Conservation (phyloP, 2,888 invertebrate genomes). For the Leptopilina myrica region DNA sequence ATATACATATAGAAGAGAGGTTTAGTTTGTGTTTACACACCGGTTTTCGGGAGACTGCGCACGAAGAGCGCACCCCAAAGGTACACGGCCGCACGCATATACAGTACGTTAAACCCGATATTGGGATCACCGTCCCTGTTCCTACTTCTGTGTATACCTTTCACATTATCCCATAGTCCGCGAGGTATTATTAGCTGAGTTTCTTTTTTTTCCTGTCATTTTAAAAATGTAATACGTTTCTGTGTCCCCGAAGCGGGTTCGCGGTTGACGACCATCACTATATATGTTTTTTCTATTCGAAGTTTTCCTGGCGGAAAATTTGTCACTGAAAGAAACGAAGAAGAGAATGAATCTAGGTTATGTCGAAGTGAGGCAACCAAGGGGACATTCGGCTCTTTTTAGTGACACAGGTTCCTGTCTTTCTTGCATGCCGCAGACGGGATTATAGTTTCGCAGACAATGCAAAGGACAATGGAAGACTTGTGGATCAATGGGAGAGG, state of each 20-base stretch:
- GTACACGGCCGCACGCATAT: constrained; percentile 29
- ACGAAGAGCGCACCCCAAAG: constrained; percentile 40
- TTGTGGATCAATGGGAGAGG: constrained; percentile 57
- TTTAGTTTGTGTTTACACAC: constrained; percentile 66
- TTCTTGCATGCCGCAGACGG: constrained; percentile 62
- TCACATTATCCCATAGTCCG: constrained; percentile 37
- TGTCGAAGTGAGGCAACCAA: constrained; percentile 41
- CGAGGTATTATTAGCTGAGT: constrained; percentile 65
- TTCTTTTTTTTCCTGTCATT: constrained; percentile 71
- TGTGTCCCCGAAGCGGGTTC: constrained; percentile 62
- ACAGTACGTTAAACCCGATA: constrained; percentile 40
- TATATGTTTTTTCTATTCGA: constrained; percentile 67
- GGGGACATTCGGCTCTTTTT: constrained; percentile 46
- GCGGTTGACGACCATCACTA: constrained; percentile 60
- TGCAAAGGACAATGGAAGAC: constrained; percentile 70
- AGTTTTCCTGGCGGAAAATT: constrained; percentile 75
- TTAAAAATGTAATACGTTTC: constrained; percentile 73
- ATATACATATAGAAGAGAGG: constrained; percentile 9
- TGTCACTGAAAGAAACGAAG: constrained; percentile 60
- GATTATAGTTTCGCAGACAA: constrained; percentile 72
- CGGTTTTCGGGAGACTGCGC: constrained; percentile 71
- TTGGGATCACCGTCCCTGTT: constrained; percentile 25
- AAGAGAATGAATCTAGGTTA: constrained; percentile 52
- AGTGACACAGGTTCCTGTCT: constrained; percentile 55
- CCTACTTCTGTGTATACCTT: constrained; percentile 13